Conservation (phyloP, 2,888 invertebrate genomes). For the Dryadula phaetusa region DNA sequence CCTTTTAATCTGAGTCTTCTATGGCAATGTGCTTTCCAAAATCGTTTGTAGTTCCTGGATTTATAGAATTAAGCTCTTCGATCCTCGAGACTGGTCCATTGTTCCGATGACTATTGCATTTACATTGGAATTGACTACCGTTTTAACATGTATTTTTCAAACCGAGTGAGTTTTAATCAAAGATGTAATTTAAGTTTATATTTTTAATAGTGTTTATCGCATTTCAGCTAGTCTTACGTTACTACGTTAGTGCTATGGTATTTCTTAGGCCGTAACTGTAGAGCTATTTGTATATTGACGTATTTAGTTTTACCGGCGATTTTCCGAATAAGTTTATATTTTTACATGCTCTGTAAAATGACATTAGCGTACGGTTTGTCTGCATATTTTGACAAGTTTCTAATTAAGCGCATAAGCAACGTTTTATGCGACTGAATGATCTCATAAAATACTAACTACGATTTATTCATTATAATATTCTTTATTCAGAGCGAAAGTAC, state of each 20-base stretch:
- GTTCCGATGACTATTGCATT: slow-evolving; percentile 65
- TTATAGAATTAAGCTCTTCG: slow-evolving; percentile 52
- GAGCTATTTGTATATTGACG: slow-evolving; percentile 79
- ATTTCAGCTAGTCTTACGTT: slow-evolving; percentile 84
- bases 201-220: slow-evolving; percentile 80
- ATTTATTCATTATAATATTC: slow-evolving; percentile 52
- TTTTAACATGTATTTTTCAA: slow-evolving; percentile 72
- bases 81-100: slow-evolving; percentile 59
- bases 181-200: slow-evolving; percentile 82
- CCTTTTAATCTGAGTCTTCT: slow-evolving; percentile 53
- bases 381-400: slow-evolving; percentile 81
- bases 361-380: slow-evolving; percentile 70
- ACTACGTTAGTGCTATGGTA: slow-evolving; percentile 74
- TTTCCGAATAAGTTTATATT: slow-evolving; percentile 64
- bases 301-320: slow-evolving; percentile 67
- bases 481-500: slow-evolving; percentile 80
- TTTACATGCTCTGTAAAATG: slow-evolving; percentile 69
- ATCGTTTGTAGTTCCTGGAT: slow-evolving; percentile 74
- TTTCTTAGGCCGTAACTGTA: slow-evolving; percentile 72
- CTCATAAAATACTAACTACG: slow-evolving; percentile 83
- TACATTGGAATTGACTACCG: slow-evolving; percentile 76
- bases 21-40: slow-evolving; percentile 66
- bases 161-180: slow-evolving; percentile 83
- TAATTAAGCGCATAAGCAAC: slow-evolving; percentile 76
- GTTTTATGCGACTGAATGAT: slow-evolving; percentile 78